Percentiles rank a stretch among this genome's conserved stretches.
phyloP scores from a whole-genome alignment of 2,113 vertebrate genomes.

The Crotalus tigris region DNA sequence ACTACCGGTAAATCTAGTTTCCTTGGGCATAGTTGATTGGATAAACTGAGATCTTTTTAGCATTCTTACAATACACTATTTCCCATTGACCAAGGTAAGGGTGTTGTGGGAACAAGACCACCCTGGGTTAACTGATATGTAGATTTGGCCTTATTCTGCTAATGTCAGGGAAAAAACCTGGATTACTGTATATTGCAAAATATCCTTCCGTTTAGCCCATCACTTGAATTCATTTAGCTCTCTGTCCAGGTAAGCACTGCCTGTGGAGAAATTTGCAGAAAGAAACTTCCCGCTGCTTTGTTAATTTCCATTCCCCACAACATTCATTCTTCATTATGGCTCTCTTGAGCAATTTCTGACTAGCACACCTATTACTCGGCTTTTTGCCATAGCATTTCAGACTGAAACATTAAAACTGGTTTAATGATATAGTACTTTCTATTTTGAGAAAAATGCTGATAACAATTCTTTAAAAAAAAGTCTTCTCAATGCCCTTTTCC shows the following conservation, averaged over 20 bases:
- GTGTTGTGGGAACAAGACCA: background rate
- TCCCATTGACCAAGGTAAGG: background rate
- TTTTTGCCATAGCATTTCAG: constrained; percentile 33
- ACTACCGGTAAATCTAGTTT: background rate
- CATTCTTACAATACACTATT: background rate
- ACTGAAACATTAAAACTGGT: constrained; percentile 53
- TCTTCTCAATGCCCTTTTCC: constrained; percentile 52
- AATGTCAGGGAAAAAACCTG: background rate
- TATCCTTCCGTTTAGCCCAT: background rate
- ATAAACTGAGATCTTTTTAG: background rate
- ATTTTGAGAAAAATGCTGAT: constrained; percentile 60
- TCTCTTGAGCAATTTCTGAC: accelerated
- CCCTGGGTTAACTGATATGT: background rate
- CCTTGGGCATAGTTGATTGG: background rate
- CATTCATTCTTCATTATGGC: background rate
- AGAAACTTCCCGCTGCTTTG: background rate
- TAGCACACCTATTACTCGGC: constrained; percentile 4
- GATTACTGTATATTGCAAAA: background rate
- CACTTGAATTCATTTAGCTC: background rate
- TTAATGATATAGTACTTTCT: constrained; percentile 58
- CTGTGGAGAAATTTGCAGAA: background rate
- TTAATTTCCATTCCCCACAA: background rate
- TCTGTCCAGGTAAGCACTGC: background rate
- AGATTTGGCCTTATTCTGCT: background rate
- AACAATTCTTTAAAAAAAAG: constrained; percentile 42